Evolutionary conservation across 2,113 vertebrate species (phyloP).

Genomic region (Corapipo altera): DNA sequence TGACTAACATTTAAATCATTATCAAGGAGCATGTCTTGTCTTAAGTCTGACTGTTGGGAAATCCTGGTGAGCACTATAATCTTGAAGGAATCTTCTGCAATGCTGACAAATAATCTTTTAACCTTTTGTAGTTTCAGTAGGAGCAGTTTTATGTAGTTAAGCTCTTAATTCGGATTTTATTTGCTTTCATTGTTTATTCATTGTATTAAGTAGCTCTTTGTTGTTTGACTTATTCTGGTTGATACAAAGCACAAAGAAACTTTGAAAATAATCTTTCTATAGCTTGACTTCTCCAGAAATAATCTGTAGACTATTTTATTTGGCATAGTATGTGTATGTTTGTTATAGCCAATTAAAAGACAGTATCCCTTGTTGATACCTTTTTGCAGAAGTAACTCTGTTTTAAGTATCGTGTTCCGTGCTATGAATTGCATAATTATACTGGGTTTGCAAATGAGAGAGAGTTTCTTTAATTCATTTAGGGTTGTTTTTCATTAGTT

Average conservation of each 20-base stretch:
- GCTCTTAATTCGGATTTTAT: background rate
- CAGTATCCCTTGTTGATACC: background rate
- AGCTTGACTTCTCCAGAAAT: background rate
- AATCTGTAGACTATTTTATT: background rate
- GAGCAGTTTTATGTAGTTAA: background rate
- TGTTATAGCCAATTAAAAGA: background rate
- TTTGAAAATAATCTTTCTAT: background rate
- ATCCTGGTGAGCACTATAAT: background rate
- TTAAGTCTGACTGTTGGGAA: background rate
- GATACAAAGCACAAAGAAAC: background rate
- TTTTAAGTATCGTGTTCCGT: background rate
- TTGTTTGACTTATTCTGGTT: background rate
- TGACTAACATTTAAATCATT: conserved; percentile 34
- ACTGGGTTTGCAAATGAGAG: background rate
- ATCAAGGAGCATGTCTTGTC: background rate
- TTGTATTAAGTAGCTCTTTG: background rate
- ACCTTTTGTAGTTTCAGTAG: background rate
- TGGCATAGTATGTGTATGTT: rapidly evolving
- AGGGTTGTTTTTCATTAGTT: background rate
- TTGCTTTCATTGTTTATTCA: background rate
- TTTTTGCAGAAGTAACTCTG: background rate
- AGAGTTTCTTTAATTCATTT: background rate
- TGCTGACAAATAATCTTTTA: background rate
- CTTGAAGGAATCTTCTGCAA: background rate
- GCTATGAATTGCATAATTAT: background rate